Percentiles rank a stretch among this genome's conserved stretches.
These are phyloP conservation scores for Mayetiola destructor DNA, from an alignment of 2,888 invertebrate genomes.

Conservation along the genomic window DNA sequence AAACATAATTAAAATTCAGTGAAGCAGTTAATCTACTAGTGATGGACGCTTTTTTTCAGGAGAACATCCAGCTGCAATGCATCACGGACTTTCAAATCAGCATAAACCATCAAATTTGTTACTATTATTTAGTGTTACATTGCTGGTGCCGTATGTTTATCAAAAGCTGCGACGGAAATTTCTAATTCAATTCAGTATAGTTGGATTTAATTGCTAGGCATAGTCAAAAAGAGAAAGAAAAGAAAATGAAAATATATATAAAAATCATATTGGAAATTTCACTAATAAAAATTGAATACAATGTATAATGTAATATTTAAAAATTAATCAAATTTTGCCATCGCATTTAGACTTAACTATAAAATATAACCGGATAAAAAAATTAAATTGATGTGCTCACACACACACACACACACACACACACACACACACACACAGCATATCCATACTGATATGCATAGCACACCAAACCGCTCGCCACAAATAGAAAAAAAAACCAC, in stretches of 20 bases:
- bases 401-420: no score
- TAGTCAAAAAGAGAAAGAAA: background rate
- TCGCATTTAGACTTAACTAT: no score
- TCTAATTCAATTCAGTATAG: background rate
- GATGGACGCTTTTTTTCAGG: conserved; percentile 38
- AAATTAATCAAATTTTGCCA: conserved; percentile 8
- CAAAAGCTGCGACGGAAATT: conserved; percentile 24
- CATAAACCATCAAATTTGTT: conserved; percentile 18
- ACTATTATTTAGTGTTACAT: background rate
- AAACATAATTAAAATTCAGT: background rate
- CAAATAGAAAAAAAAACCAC: no score
- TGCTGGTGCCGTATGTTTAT: conserved; percentile 19
- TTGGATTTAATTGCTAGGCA: conserved; percentile 4
- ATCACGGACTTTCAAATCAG: conserved; percentile 42
- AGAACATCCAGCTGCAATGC: conserved; percentile 77
- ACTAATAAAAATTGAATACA: background rate
- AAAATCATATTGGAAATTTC: background rate
- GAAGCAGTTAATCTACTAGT: conserved; percentile 15
- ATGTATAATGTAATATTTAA: no score
- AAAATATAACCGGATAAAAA: no score
- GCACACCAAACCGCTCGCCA: no score
- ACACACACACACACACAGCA: no score
- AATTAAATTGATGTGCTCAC: no score
- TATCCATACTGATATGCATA: no score
- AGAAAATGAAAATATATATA: background rate